Percentiles rank a stretch among this genome's conserved stretches.
Conservation (phyloP, 2,888 invertebrate genomes). For the Sinopyrophorus schimmeli region DNA sequence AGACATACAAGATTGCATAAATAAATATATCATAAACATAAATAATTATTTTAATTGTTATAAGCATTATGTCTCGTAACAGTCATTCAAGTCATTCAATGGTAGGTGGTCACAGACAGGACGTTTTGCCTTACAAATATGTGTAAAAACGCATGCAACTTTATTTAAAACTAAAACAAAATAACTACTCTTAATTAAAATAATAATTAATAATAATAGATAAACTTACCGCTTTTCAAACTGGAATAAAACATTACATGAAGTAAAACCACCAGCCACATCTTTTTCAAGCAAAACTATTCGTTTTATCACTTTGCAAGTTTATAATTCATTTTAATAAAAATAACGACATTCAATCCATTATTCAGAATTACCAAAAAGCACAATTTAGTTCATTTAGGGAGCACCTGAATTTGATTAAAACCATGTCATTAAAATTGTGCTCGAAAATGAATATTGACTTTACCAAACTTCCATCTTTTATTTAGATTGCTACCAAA, state of each 20-base stretch:
- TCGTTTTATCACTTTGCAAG: constrained; percentile 20
- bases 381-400: constrained; percentile 8
- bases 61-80: no score
- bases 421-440: constrained; percentile 14
- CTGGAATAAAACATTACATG: constrained; percentile 15
- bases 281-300: constrained; percentile 17
- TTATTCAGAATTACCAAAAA: constrained; percentile 4
- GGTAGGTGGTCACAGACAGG: no score
- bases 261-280: constrained; percentile 14
- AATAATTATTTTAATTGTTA: no score
- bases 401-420: constrained; percentile 11
- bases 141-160: no score
- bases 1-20: no score
- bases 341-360: constrained; percentile 6
- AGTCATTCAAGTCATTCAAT: no score
- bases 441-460: constrained; percentile 6
- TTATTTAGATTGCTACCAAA: constrained; percentile 9
- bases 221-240: constrained; percentile 17
- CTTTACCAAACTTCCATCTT: constrained; percentile 6
- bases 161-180: no score
- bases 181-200: no score
- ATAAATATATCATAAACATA: no score
- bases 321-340: constrained; percentile 16
- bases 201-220: no score
- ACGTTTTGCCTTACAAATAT: no score